Conservation (phyloP, 1,140 invertebrate genomes). For the Bombus sibiricus region DNA sequence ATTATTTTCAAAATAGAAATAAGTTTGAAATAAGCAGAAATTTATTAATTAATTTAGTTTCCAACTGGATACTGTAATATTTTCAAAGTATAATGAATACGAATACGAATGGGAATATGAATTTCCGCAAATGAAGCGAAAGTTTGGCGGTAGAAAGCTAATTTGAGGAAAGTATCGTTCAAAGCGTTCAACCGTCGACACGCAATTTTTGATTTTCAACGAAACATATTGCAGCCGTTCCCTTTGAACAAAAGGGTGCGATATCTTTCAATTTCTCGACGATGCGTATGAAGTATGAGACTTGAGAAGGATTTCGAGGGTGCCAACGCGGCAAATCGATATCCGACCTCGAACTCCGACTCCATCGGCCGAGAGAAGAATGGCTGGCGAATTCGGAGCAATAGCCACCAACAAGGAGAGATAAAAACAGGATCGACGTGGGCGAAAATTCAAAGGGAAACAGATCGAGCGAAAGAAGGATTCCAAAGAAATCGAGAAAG, state of each 20-base stretch:
- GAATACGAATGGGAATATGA: neutral
- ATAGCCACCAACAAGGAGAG: conserved; percentile 40
- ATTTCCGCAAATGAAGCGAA: neutral
- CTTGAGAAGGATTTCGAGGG: conserved; percentile 72
- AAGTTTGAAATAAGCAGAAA: neutral
- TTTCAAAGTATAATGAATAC: no score
- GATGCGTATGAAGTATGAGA: conserved; percentile 72
- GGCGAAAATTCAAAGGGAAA: conserved; percentile 31
- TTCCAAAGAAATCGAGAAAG: conserved; percentile 11
- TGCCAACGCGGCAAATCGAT: conserved; percentile 77
- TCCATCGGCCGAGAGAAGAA: conserved; percentile 42
- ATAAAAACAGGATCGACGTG: conserved; percentile 41
- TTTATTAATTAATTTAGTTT: neutral
- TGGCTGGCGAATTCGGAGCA: conserved; percentile 50
- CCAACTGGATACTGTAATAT: no score
- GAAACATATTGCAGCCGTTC: conserved; percentile 22
- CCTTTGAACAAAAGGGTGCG: conserved; percentile 24
- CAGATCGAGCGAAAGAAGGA: conserved; percentile 30
- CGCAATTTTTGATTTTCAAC: conserved; percentile 39
- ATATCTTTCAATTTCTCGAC: conserved; percentile 75
- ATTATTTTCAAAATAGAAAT: neutral
- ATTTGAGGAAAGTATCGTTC: neutral
- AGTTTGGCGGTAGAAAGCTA: neutral
- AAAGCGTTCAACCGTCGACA: neutral
- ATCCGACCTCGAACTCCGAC: conserved; percentile 70